Base-by-base conservation (phyloP, 1,140 invertebrate genomes). In the Idris sp. region DNA sequence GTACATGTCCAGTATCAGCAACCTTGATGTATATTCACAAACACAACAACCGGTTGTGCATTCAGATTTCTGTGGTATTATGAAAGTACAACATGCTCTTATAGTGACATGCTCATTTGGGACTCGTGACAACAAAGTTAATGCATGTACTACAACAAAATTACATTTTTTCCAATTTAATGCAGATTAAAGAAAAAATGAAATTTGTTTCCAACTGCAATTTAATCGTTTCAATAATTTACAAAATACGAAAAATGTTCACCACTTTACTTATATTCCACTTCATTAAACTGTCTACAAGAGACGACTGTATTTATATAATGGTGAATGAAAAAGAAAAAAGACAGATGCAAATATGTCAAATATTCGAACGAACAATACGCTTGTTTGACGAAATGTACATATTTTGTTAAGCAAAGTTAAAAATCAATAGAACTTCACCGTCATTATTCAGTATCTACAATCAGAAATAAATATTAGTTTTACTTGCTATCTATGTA, bases 371-470 rank as follows among this genome's bases (percentile, higher is more conserved):
- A 49, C 46, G 48, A 71, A 71, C 54, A 62, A 61, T 61, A 54
- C 30, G 35, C 56, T 71, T 71, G 67, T 61, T 71, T 61, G 41
- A 62, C 67, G 41, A 71, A 71, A 71, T 61, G 67, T 62, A 61
- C 56, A 71, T 71, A 71, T 62, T 71, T 56, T 62, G 31, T 71
- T 71, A 71, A 61, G 49, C 41, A 35, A 53, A 71, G 67, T 71
- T 61, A 41, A 71, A 71, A 71, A 71, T 61, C 67, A 71, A 71
- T 71, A 71, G 48, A 59, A 68, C 56, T 61, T 54, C 41, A 40
- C 36, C 31, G 48, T 15, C 48, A 22, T 62, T 54, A 71, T 71
- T 71, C 41, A 71, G 62, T 71, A 62, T 71, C 56, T 46, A 40
- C 40, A 61, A 61, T 54, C 38, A 31, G 46, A 46, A 54, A 71